Evolutionary conservation across 2,888 invertebrate species (phyloP).

Genomic region (Clepsis dumicolana): DNA sequence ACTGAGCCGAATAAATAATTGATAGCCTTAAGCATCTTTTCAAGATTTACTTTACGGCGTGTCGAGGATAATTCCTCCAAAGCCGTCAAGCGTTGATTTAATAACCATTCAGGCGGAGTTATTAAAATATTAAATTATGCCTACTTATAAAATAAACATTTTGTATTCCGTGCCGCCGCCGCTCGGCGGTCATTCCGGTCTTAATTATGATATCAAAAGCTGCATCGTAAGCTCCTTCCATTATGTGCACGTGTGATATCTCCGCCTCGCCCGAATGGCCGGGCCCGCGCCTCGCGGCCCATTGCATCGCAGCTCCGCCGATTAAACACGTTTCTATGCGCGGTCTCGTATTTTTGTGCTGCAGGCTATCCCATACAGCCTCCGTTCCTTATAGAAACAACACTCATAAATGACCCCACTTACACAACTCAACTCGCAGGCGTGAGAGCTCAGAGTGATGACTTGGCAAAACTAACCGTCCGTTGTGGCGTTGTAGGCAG

Average conservation of each 20-base stretch:
- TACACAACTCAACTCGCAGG: slow-evolving; percentile 62
- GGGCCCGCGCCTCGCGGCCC: slow-evolving; percentile 65
- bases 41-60: slow-evolving; percentile 54
- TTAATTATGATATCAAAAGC: slow-evolving; percentile 85
- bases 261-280: slow-evolving; percentile 64
- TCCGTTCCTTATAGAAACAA: slow-evolving; percentile 55
- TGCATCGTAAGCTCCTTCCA: slow-evolving; percentile 68
- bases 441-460: slow-evolving; percentile 68
- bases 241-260: slow-evolving; percentile 58
- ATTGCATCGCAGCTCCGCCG: slow-evolving; percentile 71
- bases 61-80: slow-evolving; percentile 56
- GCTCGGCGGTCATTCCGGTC: slow-evolving; percentile 55
- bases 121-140: slow-evolving; percentile 74
- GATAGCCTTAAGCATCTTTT: slow-evolving; percentile 50
- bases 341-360: slow-evolving; percentile 77
- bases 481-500: slow-evolving; percentile 51
- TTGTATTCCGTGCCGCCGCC: slow-evolving; percentile 66
- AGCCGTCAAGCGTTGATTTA: slow-evolving; percentile 63
- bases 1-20: slow-evolving; percentile 50
- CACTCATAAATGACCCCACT: slow-evolving; percentile 62
- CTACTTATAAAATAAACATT: slow-evolving; percentile 74
- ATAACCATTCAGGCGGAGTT: slow-evolving; percentile 70
- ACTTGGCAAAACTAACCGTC: slow-evolving; percentile 62
- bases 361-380: slow-evolving; percentile 51
- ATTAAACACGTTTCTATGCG: slow-evolving; percentile 86